phyloP scores from a whole-genome alignment of 2,888 invertebrate genomes.

The Machimus atricapillus region DNA sequence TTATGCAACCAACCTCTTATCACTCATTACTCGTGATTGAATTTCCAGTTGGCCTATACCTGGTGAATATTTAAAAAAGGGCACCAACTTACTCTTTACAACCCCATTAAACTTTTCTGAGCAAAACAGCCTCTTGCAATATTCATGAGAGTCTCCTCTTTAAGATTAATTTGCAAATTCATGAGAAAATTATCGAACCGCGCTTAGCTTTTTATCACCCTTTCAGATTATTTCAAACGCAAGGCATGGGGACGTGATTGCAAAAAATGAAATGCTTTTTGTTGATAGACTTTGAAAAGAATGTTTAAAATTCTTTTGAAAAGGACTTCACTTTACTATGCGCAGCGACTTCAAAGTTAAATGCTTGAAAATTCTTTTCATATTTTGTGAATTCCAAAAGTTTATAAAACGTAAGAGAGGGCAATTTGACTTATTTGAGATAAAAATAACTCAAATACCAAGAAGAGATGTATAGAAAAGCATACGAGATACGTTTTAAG shows the following conservation, averaged over 20 bases:
- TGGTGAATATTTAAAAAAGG: not conserved
- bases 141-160: not conserved
- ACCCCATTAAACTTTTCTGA: not conserved
- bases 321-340: not conserved
- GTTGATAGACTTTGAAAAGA: not conserved
- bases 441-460: too few species aligned
- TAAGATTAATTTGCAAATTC: not conserved
- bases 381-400: not conserved
- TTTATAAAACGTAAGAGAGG: not conserved
- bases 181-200: not conserved
- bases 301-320: not conserved
- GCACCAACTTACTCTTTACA: not conserved
- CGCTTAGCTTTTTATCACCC: not conserved
- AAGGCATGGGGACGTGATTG: not conserved
- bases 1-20: not conserved
- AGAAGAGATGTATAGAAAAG: too few species aligned
- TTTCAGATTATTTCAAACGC: not conserved
- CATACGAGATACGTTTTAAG: too few species aligned
- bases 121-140: not conserved
- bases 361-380: not conserved
- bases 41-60: not conserved
- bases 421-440: too few species aligned
- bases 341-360: not conserved
- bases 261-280: not conserved
- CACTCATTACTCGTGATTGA: not conserved